A percentile compares a stretch with the other conserved stretches of the same genome.
Evolutionary conservation across 2,888 invertebrate genomes (phyloP).

Genomic region (Maniola hyperantus): DNA sequence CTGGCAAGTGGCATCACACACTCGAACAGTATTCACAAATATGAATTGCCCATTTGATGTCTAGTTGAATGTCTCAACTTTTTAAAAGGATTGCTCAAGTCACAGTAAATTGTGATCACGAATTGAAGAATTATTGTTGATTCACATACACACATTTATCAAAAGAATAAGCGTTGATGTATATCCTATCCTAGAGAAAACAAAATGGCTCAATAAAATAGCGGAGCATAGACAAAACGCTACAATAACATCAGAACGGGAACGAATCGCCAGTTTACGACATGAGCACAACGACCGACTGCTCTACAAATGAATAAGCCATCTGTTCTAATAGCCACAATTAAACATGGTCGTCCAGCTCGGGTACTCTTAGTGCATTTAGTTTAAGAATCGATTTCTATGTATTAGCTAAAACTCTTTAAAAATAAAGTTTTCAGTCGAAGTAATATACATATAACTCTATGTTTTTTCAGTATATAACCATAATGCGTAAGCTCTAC

Average conservation of each 20-base stretch:
- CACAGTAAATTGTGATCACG: too few species aligned
- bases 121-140: neutral
- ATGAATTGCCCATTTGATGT: too few species aligned
- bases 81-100: too few species aligned
- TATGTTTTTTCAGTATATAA: too few species aligned
- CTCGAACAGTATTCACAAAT: too few species aligned
- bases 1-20: too few species aligned
- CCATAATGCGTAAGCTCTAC: too few species aligned
- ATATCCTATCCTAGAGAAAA: constrained; percentile 67
- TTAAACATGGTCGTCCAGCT: constrained; percentile 76
- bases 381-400: constrained; percentile 59
- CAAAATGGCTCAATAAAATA: constrained; percentile 78
- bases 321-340: constrained; percentile 82
- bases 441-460: too few species aligned
- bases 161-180: constrained; percentile 61
- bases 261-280: constrained; percentile 82
- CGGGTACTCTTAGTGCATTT: constrained; percentile 60
- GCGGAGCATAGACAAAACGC: constrained; percentile 81
- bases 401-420: constrained; percentile 15
- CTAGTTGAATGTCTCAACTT: too few species aligned
- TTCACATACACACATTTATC: constrained; percentile 26
- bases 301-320: constrained; percentile 83
- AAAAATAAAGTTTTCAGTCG: constrained; percentile 1
- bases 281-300: constrained; percentile 78
- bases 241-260: constrained; percentile 82